Conservation (phyloP, 1,140 invertebrate genomes). For the Leptinotarsa lineolata region DNA sequence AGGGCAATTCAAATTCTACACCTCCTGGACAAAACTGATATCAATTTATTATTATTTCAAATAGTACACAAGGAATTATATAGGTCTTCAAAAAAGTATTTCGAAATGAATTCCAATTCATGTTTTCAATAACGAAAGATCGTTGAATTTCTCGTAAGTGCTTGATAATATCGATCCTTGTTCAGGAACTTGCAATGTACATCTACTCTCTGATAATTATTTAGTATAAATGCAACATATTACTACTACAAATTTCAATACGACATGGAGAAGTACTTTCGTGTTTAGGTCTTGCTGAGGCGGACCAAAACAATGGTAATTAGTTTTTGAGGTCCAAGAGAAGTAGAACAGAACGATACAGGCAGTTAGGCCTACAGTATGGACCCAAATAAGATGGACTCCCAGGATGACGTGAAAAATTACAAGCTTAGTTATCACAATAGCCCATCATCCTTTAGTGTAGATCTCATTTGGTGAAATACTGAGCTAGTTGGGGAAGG, state of each 20-base stretch:
- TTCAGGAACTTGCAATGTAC: no score
- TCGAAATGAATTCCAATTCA: not conserved
- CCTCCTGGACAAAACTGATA: conserved; percentile 40
- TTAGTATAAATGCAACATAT: no score
- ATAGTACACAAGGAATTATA: conserved; percentile 25
- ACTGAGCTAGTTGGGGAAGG: conserved; percentile 44
- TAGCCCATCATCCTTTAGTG: conserved; percentile 35
- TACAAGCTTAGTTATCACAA: conserved; percentile 43
- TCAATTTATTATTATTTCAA: conserved; percentile 17
- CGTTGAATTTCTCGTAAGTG: no score
- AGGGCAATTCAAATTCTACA: conserved; percentile 38
- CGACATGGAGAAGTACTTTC: no score
- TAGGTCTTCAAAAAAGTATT: conserved; percentile 21
- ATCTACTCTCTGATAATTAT: no score
- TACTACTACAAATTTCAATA: no score
- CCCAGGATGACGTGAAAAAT: conserved; percentile 24
- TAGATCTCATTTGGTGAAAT: conserved; percentile 39
- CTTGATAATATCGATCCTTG: no score
- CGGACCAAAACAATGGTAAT: not conserved
- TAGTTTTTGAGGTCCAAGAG: conserved; percentile 36
- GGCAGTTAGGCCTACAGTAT: conserved; percentile 47
- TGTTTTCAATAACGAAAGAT: not conserved
- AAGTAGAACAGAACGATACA: conserved; percentile 41
- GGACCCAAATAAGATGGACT: conserved; percentile 31
- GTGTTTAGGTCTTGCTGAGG: no score